Percentiles rank a stretch among this genome's conserved stretches.
These are phyloP conservation scores for Magallana gigas DNA, from an alignment of 1,140 invertebrate genomes.

Conservation along the genomic window DNA sequence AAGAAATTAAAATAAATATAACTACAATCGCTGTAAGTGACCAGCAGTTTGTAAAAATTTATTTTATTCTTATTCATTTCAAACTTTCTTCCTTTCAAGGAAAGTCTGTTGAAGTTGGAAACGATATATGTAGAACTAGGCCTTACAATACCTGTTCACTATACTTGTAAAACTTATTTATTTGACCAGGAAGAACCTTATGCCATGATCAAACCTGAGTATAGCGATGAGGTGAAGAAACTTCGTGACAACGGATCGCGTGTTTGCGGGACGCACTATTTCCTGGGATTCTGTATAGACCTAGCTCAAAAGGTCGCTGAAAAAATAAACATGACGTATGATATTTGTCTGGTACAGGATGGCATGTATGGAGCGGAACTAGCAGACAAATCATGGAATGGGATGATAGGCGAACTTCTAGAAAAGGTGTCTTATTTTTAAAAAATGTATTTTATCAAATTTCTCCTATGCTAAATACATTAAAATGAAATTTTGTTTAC, in stretches of 20 bases:
- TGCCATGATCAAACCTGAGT: constrained; percentile 53
- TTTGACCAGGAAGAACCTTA: constrained; percentile 60
- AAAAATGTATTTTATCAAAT: too few relatives aligned
- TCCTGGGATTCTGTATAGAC: constrained; percentile 76
- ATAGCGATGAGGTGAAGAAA: neutral
- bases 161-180: neutral
- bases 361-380: constrained; percentile 92
- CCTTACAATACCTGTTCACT: neutral
- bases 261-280: constrained; percentile 61
- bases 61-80: neutral
- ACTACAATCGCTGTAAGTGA: neutral
- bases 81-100: neutral
- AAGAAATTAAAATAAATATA: neutral
- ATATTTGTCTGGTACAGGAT: constrained; percentile 92
- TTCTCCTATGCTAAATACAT: too few relatives aligned
- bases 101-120: neutral
- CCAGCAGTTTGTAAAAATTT: too few relatives aligned
- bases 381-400: constrained; percentile 87
- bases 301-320: constrained; percentile 66
- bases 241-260: neutral
- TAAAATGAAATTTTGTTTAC: too few relatives aligned
- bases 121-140: neutral
- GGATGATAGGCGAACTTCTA: constrained; percentile 84
- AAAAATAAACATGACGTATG: constrained; percentile 88
- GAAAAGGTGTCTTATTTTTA: constrained; percentile 86